Evolutionary conservation across 2,888 invertebrate genomes (phyloP).

Genomic region (Apomyelois bistriatella): DNA sequence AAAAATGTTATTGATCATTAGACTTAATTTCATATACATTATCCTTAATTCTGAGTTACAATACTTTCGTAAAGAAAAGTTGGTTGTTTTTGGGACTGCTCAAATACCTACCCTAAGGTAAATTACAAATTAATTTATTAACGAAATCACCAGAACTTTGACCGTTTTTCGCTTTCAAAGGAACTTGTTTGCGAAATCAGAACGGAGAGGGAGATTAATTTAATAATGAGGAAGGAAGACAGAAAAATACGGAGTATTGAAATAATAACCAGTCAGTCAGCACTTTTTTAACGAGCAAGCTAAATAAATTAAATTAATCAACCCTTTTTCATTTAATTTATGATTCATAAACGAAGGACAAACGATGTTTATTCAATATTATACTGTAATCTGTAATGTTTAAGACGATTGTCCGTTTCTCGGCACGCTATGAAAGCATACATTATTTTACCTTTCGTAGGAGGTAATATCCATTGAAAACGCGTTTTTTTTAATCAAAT

Average conservation of each 20-base stretch:
- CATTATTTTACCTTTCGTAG: too few species aligned
- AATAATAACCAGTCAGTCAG: constrained; percentile 11
- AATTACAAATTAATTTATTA: constrained; percentile 12
- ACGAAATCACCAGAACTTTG: constrained; percentile 12
- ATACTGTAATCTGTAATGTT: background rate
- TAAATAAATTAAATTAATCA: constrained; percentile 11
- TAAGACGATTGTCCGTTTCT: too few species aligned
- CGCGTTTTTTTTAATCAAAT: too few species aligned
- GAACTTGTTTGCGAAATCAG: constrained; percentile 15
- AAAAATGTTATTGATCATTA: too few species aligned
- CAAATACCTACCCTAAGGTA: background rate
- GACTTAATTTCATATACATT: too few species aligned
- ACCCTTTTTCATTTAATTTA: background rate
- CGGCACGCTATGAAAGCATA: too few species aligned
- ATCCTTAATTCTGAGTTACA: too few species aligned
- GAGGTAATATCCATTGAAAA: too few species aligned
- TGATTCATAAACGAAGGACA: background rate
- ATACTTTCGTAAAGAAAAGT: background rate
- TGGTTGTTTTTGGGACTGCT: background rate
- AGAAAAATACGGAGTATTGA: constrained; percentile 14
- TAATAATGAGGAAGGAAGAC: constrained; percentile 15
- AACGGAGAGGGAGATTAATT: constrained; percentile 15
- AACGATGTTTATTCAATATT: background rate
- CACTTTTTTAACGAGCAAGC: constrained; percentile 11
- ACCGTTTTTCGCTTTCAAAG: constrained; percentile 12